A percentile compares a stretch with the other conserved stretches of the same genome.
Conservation (phyloP, 1,140 invertebrate species). For the Leptoteleia sp. region DNA sequence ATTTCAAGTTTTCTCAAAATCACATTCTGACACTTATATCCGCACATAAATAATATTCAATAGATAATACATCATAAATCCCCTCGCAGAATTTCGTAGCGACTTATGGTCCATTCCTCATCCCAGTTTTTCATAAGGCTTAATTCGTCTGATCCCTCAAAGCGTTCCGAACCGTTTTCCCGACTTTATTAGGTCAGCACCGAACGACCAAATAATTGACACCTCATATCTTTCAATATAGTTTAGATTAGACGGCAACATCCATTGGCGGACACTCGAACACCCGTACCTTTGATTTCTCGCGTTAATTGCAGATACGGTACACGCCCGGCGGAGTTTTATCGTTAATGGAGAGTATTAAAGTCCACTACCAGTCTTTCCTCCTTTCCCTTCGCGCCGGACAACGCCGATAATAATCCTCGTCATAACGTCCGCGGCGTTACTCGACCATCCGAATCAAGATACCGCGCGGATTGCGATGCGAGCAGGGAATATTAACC, state of each 20-base stretch:
- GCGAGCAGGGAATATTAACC: slow-evolving; percentile 36
- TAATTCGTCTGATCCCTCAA: slow-evolving; percentile 14
- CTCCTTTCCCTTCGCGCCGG: slow-evolving; percentile 4
- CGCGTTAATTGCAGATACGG: slow-evolving; percentile 27
- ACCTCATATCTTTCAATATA: slow-evolving; percentile 5
- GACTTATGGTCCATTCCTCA: no score
- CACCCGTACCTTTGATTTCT: background rate
- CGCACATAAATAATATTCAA: no score
- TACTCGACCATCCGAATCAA: slow-evolving; percentile 12
- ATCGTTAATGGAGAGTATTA: slow-evolving; percentile 16
- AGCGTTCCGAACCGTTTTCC: slow-evolving; percentile 10
- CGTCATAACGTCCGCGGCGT: slow-evolving; percentile 21
- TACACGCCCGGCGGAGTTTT: slow-evolving; percentile 7
- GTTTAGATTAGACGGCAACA: slow-evolving; percentile 11
- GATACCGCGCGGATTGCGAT: slow-evolving; percentile 38
- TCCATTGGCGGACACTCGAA: background rate
- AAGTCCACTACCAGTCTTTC: slow-evolving; percentile 15
- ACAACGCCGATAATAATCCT: slow-evolving; percentile 25
- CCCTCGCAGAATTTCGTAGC: no score
- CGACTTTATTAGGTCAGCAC: slow-evolving; percentile 17
- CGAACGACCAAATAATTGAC: slow-evolving; percentile 7
- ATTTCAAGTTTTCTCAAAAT: no score
- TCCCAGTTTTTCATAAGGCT: slow-evolving; percentile 6
- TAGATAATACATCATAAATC: no score
- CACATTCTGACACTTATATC: no score